phyloP scores from a whole-genome alignment of 2,113 vertebrate genomes.

The Andinoacara biseriatus region DNA sequence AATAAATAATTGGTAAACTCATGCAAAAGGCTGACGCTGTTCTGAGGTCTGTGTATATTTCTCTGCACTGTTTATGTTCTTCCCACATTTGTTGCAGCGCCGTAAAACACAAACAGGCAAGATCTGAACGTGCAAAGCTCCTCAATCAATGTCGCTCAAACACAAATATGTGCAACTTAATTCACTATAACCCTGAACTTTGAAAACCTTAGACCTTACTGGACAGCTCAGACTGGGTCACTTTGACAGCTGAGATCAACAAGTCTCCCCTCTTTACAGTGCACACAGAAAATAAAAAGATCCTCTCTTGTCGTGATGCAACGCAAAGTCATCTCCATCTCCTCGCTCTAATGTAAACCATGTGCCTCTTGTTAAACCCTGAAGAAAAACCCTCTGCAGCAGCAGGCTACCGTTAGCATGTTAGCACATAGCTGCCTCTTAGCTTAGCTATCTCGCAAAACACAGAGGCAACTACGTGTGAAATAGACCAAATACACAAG shows the following conservation, averaged over 20 bases:
- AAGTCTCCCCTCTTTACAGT: conserved; percentile 5
- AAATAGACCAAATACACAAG: neutral
- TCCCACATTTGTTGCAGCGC: neutral
- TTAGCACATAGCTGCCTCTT: conserved; percentile 34
- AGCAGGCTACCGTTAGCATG: conserved; percentile 59
- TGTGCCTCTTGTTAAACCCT: conserved; percentile 45
- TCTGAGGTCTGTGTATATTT: neutral
- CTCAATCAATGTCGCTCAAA: neutral
- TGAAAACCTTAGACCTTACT: conserved; percentile 14
- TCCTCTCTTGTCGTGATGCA: neutral
- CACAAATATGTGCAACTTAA: neutral
- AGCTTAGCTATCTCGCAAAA: conserved; percentile 10
- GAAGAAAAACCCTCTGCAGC: conserved; percentile 4
- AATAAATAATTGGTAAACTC: neutral
- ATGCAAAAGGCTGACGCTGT: neutral
- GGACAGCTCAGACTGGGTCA: neutral
- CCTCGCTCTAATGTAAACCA: conserved; percentile 57
- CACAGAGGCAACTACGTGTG: neutral
- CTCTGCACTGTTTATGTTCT: neutral
- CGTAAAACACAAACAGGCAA: neutral
- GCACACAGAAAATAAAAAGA: no score
- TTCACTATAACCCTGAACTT: neutral
- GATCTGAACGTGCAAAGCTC: neutral
- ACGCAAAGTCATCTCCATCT: neutral
- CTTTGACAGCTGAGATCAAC: conserved; percentile 22